These are phyloP conservation scores for Syngnathus rostellatus DNA, from an alignment of 2,797 vertebrate genomes.

Conservation along the genomic window DNA sequence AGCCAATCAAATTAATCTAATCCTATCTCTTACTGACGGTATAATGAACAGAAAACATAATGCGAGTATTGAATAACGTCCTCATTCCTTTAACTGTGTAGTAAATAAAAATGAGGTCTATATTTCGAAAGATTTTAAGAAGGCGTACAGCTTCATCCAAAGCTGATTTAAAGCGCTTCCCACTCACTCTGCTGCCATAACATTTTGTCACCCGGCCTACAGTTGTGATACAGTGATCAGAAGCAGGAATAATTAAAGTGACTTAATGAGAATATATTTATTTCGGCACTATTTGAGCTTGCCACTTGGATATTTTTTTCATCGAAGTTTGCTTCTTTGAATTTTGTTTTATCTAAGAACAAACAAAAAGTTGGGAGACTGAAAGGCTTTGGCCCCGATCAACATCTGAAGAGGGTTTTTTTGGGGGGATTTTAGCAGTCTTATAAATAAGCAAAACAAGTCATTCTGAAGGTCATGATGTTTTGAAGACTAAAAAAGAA, in stretches of 20 bases:
- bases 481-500: no score
- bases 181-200: slow-evolving; percentile 10
- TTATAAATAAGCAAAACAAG: no score
- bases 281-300: slow-evolving; percentile 10
- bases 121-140: background rate
- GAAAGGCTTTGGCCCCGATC: no score
- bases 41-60: background rate
- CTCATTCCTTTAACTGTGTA: background rate
- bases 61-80: background rate
- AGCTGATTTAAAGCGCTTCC: slow-evolving; percentile 26
- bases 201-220: slow-evolving; percentile 10
- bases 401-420: no score
- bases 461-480: no score
- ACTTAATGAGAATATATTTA: slow-evolving; percentile 21
- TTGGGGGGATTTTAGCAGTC: no score
- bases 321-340: no score
- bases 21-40: background rate
- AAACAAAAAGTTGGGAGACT: no score
- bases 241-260: slow-evolving; percentile 28
- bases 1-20: background rate
- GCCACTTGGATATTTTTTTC: slow-evolving; percentile 7
- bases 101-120: background rate
- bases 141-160: slow-evolving; percentile 11
- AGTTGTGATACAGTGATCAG: slow-evolving; percentile 33
- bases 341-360: no score